These are phyloP conservation scores for Allophyes oxyacanthae DNA, from an alignment of 2,888 invertebrate species.

Conservation along the genomic window DNA sequence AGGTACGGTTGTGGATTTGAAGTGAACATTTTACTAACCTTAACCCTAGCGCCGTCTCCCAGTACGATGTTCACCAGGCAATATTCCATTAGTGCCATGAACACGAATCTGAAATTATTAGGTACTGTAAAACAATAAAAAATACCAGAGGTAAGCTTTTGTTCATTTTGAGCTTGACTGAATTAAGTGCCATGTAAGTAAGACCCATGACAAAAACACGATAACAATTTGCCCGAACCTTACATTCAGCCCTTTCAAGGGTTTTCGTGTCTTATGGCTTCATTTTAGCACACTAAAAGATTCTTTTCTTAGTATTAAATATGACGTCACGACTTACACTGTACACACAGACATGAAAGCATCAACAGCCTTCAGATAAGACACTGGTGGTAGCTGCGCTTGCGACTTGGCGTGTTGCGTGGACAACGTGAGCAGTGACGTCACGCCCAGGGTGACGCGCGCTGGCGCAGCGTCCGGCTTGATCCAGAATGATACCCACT, in stretches of 20 bases:
- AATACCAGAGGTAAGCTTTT: too few species aligned
- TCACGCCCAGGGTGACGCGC: slow-evolving; percentile 97
- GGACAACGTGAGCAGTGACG: slow-evolving; percentile 95
- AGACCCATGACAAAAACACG: too few species aligned
- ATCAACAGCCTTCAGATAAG: slow-evolving; percentile 97
- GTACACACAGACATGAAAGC: slow-evolving; percentile 98
- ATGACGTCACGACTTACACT: slow-evolving; percentile 88
- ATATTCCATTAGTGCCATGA: slow-evolving; percentile 98
- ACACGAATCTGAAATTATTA: slow-evolving; percentile 92
- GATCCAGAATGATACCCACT: slow-evolving; percentile 99
- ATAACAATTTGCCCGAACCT: too few species aligned
- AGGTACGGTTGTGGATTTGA: too few species aligned
- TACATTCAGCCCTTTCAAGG: too few species aligned
- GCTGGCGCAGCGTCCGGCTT: slow-evolving; percentile 98
- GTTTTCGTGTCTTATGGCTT: too few species aligned
- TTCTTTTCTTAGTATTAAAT: background rate
- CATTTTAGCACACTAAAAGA: too few species aligned
- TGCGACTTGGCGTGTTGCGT: slow-evolving; percentile 98
- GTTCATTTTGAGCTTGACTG: too few species aligned
- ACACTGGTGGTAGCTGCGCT: slow-evolving; percentile 97
- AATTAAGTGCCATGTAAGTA: too few species aligned
- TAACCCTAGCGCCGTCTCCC: slow-evolving; percentile 91
- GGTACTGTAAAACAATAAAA: background rate
- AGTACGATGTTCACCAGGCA: slow-evolving; percentile 96
- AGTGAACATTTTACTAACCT: slow-evolving; percentile 72